A percentile compares a stretch with the other conserved stretches of the same genome.
Conservation (phyloP, 2,888 invertebrate genomes). For the Drosophila eohydei region DNA sequence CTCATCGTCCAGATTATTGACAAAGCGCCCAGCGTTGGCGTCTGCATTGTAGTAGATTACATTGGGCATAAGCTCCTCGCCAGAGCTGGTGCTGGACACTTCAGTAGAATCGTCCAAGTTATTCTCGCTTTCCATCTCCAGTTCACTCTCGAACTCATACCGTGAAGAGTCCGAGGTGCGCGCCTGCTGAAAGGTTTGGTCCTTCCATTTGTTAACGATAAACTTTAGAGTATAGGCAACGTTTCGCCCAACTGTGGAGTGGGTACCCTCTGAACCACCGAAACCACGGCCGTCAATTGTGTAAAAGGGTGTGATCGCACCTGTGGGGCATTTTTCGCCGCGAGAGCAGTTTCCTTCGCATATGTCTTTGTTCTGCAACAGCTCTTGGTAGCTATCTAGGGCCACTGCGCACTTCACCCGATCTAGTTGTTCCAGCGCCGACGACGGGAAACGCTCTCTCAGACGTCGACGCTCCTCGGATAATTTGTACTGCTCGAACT, state of each 20-base stretch:
- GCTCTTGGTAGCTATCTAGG: constrained; percentile 93
- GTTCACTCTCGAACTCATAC: background rate
- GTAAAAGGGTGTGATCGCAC: constrained; percentile 83
- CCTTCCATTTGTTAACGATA: constrained; percentile 69
- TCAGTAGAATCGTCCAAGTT: background rate
- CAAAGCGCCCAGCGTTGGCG: constrained; percentile 48
- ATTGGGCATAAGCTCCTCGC: constrained; percentile 63
- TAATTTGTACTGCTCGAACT: constrained; percentile 93
- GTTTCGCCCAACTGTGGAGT: background rate
- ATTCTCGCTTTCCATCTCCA: background rate
- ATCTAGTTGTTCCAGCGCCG: constrained; percentile 90
- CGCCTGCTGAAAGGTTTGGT: constrained; percentile 1
- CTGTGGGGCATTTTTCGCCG: constrained; percentile 94
- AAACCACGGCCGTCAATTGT: constrained; percentile 20
- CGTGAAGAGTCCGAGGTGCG: constrained; percentile 1
- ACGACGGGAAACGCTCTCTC: constrained; percentile 93
- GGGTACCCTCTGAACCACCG: background rate
- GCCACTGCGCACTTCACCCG: constrained; percentile 91
- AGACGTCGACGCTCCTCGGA: constrained; percentile 93
- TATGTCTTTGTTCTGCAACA: constrained; percentile 91
- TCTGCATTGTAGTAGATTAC: constrained; percentile 64
- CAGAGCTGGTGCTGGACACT: constrained; percentile 32
- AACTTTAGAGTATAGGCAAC: constrained; percentile 57
- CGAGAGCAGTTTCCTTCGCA: constrained; percentile 94
- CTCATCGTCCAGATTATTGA: constrained; percentile 54